Evolutionary conservation across 2,797 vertebrate species (phyloP).

Genomic region (Macrochelys suwanniensis): DNA sequence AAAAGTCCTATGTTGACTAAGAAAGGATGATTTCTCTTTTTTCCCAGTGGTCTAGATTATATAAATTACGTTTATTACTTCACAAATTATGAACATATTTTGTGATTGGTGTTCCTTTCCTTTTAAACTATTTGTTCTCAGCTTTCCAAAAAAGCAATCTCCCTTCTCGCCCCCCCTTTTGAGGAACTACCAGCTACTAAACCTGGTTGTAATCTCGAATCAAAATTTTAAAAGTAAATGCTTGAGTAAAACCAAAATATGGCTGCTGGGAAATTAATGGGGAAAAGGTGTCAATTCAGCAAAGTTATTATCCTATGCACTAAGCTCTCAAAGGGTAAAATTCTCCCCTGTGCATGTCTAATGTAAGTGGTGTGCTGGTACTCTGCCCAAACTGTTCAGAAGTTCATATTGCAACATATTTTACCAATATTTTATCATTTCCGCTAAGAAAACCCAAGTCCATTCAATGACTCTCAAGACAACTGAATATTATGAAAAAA

Average conservation of each 20-base stretch:
- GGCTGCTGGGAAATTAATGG: background rate
- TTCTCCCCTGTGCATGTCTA: background rate
- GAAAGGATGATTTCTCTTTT: background rate
- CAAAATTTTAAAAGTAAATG: background rate
- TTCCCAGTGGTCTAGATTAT: background rate
- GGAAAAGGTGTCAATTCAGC: background rate
- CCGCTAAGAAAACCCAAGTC: background rate
- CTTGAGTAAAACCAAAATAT: background rate
- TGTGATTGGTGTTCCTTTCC: conserved; percentile 4
- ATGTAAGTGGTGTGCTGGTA: too few relatives aligned
- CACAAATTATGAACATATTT: background rate
- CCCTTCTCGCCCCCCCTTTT: background rate
- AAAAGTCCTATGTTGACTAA: background rate
- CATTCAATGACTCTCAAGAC: background rate
- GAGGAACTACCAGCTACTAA: background rate
- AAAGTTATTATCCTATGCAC: background rate
- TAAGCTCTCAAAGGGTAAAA: background rate
- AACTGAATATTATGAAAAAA: background rate
- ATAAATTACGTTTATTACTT: background rate
- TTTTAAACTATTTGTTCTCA: conserved; percentile 6
- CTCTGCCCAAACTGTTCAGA: background rate
- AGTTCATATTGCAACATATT: background rate
- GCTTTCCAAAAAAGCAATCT: background rate
- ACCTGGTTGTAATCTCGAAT: background rate
- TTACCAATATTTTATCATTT: background rate